Evolutionary conservation across 2,113 vertebrate species (phyloP).

Genomic region (Okapia johnstoni): DNA sequence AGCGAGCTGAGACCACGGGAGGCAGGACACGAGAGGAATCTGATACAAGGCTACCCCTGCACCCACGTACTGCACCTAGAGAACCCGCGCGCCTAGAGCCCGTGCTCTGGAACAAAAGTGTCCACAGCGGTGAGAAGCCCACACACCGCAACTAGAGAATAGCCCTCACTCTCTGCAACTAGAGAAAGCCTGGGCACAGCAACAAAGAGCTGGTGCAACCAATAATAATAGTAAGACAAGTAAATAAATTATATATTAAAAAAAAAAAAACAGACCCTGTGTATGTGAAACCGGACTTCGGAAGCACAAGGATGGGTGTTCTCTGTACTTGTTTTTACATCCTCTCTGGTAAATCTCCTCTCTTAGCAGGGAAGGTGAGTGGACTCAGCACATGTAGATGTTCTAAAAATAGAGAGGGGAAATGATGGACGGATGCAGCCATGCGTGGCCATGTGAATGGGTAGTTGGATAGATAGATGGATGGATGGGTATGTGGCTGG

Average conservation of each 20-base stretch:
- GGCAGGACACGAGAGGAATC: accelerated
- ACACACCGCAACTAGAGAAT: background rate
- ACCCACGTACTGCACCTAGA: background rate
- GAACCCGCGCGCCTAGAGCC: background rate
- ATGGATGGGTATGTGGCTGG: background rate
- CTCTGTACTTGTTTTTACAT: background rate
- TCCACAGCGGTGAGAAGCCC: background rate
- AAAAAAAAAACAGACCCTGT: background rate
- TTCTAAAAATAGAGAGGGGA: background rate
- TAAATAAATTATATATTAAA: background rate
- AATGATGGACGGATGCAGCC: accelerated
- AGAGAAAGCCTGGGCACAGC: background rate
- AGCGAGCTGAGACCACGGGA: accelerated
- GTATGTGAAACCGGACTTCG: background rate
- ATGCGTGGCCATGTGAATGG: no score
- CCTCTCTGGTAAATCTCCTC: background rate
- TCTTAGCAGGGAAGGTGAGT: background rate
- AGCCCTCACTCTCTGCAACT: background rate
- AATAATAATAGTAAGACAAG: background rate
- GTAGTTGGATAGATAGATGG: accelerated
- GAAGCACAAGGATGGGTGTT: background rate
- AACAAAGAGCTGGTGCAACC: background rate
- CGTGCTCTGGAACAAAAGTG: accelerated
- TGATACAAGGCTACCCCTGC: accelerated
- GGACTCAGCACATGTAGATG: background rate